Evolutionary conservation across 2,113 vertebrate genomes (phyloP).

Genomic region (Podilymbus podiceps): DNA sequence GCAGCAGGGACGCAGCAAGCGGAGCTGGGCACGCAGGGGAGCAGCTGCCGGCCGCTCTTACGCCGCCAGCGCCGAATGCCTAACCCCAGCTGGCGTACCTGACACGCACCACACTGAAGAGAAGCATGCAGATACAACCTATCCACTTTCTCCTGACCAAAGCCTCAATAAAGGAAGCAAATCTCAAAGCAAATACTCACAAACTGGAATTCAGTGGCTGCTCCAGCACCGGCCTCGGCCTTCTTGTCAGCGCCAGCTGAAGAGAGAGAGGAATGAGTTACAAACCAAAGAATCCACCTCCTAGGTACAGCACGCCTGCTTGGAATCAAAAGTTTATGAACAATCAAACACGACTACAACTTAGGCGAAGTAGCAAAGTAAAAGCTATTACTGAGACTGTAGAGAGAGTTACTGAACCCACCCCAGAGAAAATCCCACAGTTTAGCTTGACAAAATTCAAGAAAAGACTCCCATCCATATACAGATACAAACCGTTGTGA

Average conservation of each 20-base stretch:
- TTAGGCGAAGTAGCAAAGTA: not conserved
- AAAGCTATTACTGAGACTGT: fast-evolving
- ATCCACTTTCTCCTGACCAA: not conserved
- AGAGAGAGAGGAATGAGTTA: not conserved
- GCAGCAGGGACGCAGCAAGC: fast-evolving
- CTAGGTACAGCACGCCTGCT: not conserved
- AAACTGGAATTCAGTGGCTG: conserved; percentile 97
- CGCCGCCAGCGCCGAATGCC: not conserved
- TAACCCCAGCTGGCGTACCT: not conserved
- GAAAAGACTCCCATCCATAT: not conserved
- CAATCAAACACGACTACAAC: not conserved
- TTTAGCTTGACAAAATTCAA: not conserved
- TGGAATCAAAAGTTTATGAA: not conserved
- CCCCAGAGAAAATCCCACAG: not conserved
- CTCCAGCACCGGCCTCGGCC: conserved; percentile 95
- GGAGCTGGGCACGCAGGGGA: fast-evolving
- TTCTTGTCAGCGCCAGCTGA: conserved; percentile 97
- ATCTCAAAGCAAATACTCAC: conserved; percentile 79
- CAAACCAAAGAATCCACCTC: not conserved
- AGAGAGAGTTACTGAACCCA: not conserved
- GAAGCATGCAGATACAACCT: fast-evolving
- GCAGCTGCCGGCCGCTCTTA: not conserved
- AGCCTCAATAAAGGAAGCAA: not conserved
- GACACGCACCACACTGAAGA: not conserved
- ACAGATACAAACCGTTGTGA: not conserved